Evolutionary conservation across 2,113 vertebrate species (phyloP).

Genomic region (Gavialis gangeticus): DNA sequence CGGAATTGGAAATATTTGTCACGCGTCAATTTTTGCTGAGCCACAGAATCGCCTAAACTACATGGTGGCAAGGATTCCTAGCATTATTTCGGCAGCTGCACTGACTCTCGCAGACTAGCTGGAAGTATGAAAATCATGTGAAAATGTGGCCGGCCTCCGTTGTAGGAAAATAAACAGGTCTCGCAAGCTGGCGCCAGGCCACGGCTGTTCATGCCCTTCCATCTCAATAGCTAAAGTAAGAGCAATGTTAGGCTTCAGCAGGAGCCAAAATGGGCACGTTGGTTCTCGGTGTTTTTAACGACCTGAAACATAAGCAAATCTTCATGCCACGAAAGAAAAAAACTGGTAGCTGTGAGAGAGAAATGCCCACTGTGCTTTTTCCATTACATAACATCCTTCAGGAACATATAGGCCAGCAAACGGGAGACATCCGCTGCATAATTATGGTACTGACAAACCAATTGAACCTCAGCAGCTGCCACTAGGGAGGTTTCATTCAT

Average conservation of each 20-base stretch:
- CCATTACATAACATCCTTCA: constrained; percentile 36
- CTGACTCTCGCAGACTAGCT: not conserved
- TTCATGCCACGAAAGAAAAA: not conserved
- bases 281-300: not conserved
- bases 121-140: not conserved
- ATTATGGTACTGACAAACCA: constrained; percentile 57
- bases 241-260: not conserved
- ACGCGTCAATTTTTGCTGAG: not conserved
- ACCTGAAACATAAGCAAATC: not conserved
- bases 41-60: not conserved
- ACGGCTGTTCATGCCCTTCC: not conserved
- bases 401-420: constrained; percentile 36
- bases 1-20: not conserved
- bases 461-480: constrained; percentile 65
- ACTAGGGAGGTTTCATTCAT: constrained; percentile 61
- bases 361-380: not conserved
- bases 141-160: not conserved
- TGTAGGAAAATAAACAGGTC: not conserved
- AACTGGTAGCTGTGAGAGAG: not conserved
- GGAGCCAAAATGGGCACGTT: not conserved
- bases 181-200: fast-evolving
- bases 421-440: not conserved
- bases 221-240: not conserved
- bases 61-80: not conserved
- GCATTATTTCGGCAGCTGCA: fast-evolving